phyloP scores from a whole-genome alignment of 2,888 invertebrate genomes.

The Dorcus hopei region DNA sequence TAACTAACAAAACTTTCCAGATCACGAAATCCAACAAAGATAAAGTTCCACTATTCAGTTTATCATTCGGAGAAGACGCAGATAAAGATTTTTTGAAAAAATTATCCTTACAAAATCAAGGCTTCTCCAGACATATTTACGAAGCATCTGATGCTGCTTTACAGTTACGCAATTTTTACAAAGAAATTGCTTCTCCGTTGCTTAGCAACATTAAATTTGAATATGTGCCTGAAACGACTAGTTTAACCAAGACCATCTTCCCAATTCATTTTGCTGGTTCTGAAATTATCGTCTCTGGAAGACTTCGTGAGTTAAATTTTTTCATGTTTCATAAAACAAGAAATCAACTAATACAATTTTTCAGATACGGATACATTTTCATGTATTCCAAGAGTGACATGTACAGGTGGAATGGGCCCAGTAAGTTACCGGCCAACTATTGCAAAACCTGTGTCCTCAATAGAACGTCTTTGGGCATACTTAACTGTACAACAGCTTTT shows the following conservation, averaged over 20 bases:
- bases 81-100: constrained; percentile 65
- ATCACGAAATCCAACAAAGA: constrained; percentile 42
- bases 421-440: constrained; percentile 34
- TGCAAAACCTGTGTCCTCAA: constrained; percentile 33
- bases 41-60: constrained; percentile 55
- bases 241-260: constrained; percentile 56
- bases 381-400: constrained; percentile 23
- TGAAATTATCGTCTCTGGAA: constrained; percentile 63
- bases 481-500: constrained; percentile 63
- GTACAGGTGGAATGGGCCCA: constrained; percentile 29
- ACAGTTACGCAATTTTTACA: no score
- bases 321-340: not conserved
- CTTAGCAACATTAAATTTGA: no score
- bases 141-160: constrained; percentile 62
- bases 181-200: no score
- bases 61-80: constrained; percentile 70
- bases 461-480: constrained; percentile 61
- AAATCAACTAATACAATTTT: not conserved
- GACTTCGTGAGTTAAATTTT: constrained; percentile 31
- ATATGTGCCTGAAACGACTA: constrained; percentile 30
- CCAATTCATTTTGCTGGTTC: constrained; percentile 61
- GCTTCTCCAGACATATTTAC: constrained; percentile 69
- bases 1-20: constrained; percentile 4
- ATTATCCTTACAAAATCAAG: constrained; percentile 62
- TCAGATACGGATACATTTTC: not conserved